Percentiles rank a stretch among this genome's conserved stretches.
These are phyloP conservation scores for Philopotamus ludificatus DNA, from an alignment of 1,140 invertebrate genomes.

Conservation along the genomic window DNA sequence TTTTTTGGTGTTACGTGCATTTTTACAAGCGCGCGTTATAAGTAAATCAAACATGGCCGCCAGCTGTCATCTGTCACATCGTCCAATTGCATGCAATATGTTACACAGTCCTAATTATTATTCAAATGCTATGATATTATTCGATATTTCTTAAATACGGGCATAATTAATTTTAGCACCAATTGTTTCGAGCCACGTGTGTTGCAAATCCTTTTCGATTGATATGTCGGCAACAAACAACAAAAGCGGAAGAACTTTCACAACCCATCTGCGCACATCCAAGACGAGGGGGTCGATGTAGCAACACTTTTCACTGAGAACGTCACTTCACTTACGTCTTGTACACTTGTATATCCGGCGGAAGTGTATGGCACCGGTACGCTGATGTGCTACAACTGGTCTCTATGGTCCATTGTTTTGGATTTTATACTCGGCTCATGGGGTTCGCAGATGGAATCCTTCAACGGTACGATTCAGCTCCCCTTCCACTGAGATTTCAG, in stretches of 20 bases:
- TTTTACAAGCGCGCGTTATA: no score
- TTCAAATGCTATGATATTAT: no score
- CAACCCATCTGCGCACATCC: background rate
- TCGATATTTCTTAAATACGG: no score
- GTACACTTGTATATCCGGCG: background rate
- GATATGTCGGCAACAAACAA: background rate
- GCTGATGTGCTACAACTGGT: constrained; percentile 3
- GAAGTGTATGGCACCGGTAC: constrained; percentile 2
- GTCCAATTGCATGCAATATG: no score
- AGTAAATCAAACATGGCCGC: no score
- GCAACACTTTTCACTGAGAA: no score
- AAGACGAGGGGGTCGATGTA: no score
- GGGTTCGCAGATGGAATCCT: constrained; percentile 9
- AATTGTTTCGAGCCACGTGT: no score
- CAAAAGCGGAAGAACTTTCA: background rate
- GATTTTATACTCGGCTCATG: constrained; percentile 18
- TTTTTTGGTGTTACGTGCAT: no score
- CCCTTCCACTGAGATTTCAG: constrained; percentile 7
- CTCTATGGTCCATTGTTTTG: constrained; percentile 14
- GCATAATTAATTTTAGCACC: no score
- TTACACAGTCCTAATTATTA: no score
- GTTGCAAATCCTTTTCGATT: background rate
- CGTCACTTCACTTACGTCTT: constrained; percentile 11
- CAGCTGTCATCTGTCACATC: no score
- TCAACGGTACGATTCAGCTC: background rate